These are phyloP conservation scores for Serripes groenlandicus DNA, from an alignment of 2,888 invertebrate species.

Conservation along the genomic window DNA sequence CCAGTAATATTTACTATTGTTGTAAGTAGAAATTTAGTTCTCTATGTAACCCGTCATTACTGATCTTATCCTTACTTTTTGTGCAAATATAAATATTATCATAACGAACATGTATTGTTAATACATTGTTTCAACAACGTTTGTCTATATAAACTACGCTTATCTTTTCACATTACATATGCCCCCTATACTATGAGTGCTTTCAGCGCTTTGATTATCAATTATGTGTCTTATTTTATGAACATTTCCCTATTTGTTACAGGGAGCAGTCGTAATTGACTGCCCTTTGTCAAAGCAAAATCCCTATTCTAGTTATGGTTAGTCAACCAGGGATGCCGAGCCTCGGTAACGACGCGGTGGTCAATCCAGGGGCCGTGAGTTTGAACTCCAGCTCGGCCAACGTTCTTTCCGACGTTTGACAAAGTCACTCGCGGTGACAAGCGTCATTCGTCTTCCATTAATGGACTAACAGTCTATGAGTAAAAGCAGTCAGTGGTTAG, in stretches of 20 bases:
- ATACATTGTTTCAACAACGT: not conserved
- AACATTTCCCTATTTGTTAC: no score
- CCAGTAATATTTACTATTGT: slow-evolving; percentile 63
- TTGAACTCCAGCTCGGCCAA: not conserved
- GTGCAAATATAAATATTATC: not conserved
- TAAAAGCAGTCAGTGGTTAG: not conserved
- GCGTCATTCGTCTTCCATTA: not conserved
- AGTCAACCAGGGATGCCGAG: no score
- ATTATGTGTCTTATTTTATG: no score
- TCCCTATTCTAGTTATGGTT: no score
- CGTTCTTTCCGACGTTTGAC: not conserved
- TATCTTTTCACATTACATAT: no score
- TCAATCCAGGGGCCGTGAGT: no score
- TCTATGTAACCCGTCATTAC: not conserved
- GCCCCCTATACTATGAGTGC: no score
- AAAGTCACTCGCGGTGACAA: not conserved
- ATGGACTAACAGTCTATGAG: not conserved
- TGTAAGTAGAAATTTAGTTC: slow-evolving; percentile 53
- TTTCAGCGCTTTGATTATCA: no score
- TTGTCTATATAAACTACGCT: no score
- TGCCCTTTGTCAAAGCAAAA: no score
- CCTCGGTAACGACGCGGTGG: no score
- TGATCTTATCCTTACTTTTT: not conserved
- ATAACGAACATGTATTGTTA: not conserved
- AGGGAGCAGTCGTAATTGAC: no score